These are phyloP conservation scores for Gadopsis marmoratus DNA, from an alignment of 2,797 vertebrate species.

Conservation along the genomic window DNA sequence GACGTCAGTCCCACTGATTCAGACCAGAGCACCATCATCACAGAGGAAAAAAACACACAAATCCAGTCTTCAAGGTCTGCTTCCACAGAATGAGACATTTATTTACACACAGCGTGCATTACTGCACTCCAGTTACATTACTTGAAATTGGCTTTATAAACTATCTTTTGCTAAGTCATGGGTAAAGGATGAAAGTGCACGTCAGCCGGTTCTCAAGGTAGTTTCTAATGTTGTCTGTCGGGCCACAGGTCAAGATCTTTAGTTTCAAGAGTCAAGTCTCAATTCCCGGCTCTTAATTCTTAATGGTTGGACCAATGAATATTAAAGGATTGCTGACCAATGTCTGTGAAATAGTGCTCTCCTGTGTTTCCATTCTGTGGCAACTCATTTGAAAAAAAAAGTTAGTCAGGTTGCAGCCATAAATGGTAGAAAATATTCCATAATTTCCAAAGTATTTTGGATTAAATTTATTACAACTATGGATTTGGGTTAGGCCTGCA, in stretches of 20 bases:
- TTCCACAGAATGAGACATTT: slow-evolving; percentile 31
- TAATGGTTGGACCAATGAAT: slow-evolving; percentile 75
- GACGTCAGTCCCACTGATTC: slow-evolving; percentile 49
- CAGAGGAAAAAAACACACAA: slow-evolving; percentile 18
- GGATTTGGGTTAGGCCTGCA: not conserved
- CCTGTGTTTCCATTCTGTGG: slow-evolving; percentile 58
- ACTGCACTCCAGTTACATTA: slow-evolving; percentile 15
- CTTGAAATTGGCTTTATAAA: slow-evolving; percentile 45
- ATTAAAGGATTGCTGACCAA: slow-evolving; percentile 69
- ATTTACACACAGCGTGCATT: slow-evolving; percentile 46
- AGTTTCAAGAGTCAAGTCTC: slow-evolving; percentile 79
- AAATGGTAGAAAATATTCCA: not conserved
- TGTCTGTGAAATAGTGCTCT: slow-evolving; percentile 58
- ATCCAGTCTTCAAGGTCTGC: slow-evolving; percentile 26
- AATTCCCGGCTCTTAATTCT: slow-evolving; percentile 75
- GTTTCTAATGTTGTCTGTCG: slow-evolving; percentile 39
- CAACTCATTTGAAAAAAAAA: slow-evolving; percentile 43
- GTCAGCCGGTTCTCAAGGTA: slow-evolving; percentile 24
- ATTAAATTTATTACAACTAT: not conserved
- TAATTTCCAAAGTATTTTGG: not conserved
- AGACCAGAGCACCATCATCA: slow-evolving; percentile 30
- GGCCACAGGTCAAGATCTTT: slow-evolving; percentile 71
- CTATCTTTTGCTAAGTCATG: slow-evolving; percentile 24
- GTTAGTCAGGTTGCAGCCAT: not conserved
- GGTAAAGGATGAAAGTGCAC: slow-evolving; percentile 41